Evolutionary conservation across 2,113 vertebrate genomes (phyloP), one percentile per base, ranked within the genome.

Genomic region (Chinchilla lanigera): DNA sequence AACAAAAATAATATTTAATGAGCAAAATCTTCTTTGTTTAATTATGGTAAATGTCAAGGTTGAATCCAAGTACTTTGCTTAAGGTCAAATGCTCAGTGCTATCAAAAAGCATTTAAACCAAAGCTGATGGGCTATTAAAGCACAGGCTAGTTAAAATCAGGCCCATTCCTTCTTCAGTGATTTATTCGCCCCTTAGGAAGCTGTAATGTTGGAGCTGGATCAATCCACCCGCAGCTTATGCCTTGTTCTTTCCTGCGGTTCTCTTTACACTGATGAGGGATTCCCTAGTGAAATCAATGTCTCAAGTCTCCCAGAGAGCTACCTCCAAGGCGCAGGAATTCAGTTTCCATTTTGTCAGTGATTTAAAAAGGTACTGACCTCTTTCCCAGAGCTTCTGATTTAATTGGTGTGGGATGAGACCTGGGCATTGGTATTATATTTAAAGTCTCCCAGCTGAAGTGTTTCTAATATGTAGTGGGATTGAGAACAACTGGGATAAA

Each of bases 1-100:
- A 98, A 98, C 97, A 98, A 98, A 97, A 98, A 98, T 95, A 98
- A 97, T 97, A 97, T 97, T 98, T 97, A 96, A 96, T 96, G 94
- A 97, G 80, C 80, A 95, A 96, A 86, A 94, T 92, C 89, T 94
- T 97, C 87, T 98, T 97, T 98, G 73, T 96, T 98, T 98, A 98
- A 98, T 98, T 98, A 96, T 84, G 58, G 98, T 97, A 97, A 98
- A 98, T 85, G 95, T 97, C 97, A 97, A 98, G 88, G 96, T 94
- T 97, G 97, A 97, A 88, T 98, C 89, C 88, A 94, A 97, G 82
- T 89, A 93, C 95, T 98, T 94, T 96, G 80, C 71, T 98, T 78
- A 96, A 96, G 96, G 97, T 98, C 97, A 98, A 97, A 95, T 89
- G 69, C 84, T 97, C 80, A 97, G 82, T 75, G 96, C 87, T 92